Evolutionary conservation across 2,797 vertebrate genomes (phyloP).

Genomic region (Pygocentrus nattereri): DNA sequence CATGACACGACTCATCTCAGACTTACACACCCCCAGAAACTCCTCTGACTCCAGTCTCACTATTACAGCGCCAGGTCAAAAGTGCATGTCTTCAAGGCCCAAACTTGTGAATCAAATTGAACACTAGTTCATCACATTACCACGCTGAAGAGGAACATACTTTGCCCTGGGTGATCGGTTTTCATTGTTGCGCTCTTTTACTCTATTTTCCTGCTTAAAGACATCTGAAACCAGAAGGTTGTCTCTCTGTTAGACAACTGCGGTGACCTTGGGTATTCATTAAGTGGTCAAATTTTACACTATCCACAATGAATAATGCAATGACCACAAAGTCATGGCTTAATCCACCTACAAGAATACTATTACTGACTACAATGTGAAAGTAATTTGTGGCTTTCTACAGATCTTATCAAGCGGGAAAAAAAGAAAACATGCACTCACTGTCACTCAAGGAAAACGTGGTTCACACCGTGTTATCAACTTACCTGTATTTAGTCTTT

Average conservation of each 20-base stretch:
- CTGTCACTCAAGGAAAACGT: slow-evolving; percentile 20
- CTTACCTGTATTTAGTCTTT: slow-evolving; percentile 43
- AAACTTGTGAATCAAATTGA: slow-evolving; percentile 39
- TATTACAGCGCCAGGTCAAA: slow-evolving; percentile 45
- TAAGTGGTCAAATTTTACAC: slow-evolving; percentile 13
- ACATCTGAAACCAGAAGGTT: slow-evolving; percentile 1
- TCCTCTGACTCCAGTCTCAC: slow-evolving; percentile 17
- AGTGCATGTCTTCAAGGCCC: slow-evolving; percentile 41
- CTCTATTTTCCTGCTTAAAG: slow-evolving; percentile 12
- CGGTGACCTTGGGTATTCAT: neutral
- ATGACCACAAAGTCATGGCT: neutral
- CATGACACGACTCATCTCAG: slow-evolving; percentile 27
- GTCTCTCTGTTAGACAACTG: neutral
- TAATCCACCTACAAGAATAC: neutral
- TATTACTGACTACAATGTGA: neutral
- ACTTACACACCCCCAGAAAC: neutral
- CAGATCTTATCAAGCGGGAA: neutral
- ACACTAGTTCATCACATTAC: slow-evolving; percentile 10
- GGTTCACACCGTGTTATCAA: slow-evolving; percentile 29
- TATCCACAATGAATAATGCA: neutral
- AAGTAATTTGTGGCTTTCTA: neutral
- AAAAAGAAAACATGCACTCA: slow-evolving; percentile 22
- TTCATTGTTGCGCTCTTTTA: slow-evolving; percentile 6
- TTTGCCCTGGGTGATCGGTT: slow-evolving; percentile 5
- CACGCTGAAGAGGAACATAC: slow-evolving; percentile 6